Conservation (phyloP, 2,888 invertebrate species). For the Podotricha telesiphe region DNA sequence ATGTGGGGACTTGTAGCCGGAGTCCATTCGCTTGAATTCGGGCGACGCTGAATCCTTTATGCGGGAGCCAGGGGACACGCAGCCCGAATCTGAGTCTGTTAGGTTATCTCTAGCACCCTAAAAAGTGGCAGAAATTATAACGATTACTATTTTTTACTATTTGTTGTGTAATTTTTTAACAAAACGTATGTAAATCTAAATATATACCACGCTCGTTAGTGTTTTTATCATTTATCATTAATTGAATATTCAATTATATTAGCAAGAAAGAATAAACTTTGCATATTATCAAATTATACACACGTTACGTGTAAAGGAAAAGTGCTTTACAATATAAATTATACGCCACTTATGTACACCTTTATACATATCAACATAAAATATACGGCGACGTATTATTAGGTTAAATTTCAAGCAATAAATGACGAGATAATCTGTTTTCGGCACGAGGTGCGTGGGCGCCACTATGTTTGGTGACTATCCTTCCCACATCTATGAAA, state of each 20-base stretch:
- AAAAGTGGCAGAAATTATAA: conserved; percentile 25
- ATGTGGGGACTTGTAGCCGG: conserved; percentile 80
- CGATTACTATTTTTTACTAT: not conserved
- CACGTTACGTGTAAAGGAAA: conserved; percentile 8
- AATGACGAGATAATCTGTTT: conserved; percentile 41
- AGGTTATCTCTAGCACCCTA: conserved; percentile 81
- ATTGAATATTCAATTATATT: conserved; percentile 26
- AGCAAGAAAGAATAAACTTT: conserved; percentile 11
- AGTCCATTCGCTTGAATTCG: conserved; percentile 81
- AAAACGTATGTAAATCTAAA: not conserved
- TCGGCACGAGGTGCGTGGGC: conserved; percentile 40
- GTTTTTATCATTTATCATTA: not conserved
- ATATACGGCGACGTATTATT: conserved; percentile 28
- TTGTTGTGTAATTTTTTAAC: not conserved
- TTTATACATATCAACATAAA: conserved; percentile 2
- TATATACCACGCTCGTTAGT: not conserved
- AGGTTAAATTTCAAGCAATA: conserved; percentile 31
- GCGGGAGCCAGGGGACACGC: conserved; percentile 81
- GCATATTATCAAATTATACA: conserved; percentile 22
- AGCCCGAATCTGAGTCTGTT: conserved; percentile 81
- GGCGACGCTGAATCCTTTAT: conserved; percentile 82
- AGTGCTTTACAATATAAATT: conserved; percentile 13
- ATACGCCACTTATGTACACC: conserved; percentile 10
- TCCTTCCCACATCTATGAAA: conserved; percentile 40
- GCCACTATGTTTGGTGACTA: conserved; percentile 40